Base-by-base conservation (phyloP, 2,797 vertebrate species). In the Takifugu ocellatus region DNA sequence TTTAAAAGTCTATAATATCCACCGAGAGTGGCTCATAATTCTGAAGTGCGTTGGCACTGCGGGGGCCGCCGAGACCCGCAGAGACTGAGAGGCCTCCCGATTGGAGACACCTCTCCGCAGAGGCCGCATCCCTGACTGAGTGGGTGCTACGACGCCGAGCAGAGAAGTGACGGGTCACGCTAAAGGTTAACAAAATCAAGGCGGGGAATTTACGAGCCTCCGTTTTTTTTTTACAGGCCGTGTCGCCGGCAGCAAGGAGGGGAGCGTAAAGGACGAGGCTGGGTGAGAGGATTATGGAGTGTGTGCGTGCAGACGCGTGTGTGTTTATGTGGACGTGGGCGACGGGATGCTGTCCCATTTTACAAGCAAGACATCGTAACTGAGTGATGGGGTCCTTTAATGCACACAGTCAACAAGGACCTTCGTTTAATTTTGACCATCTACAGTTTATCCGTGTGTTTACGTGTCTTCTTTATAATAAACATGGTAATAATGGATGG, bases 141-240 rank as follows among this genome's bases (percentile, higher is more conserved):
- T 85, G 86, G 82, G 84, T 84, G 86, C 83, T 63, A 83, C 76
- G 83, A 85, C 74, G 75, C 78, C 82, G 54, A 72, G 79, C 72
- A 52, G 78, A 81, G 76, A 88, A 80, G 87, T 84, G 85, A 65
- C 44, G 75, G 90, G 87, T 89, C 85, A 82, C 73, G n/a, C 81
- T 57, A 81, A 83, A 89, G 87, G 87, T 89, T 89, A 89, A 85
- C 78, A 85, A 88, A 91, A 90, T 88, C 80, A 87, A 81, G 83
- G 81, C 85, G 31, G 82, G 81, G 88, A 88, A 90, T 90, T 89
- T 90, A 90, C 84, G 83, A 87, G 71, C 75, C 68, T 63, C 63
- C 83, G 74, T 83, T 79, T 72, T 21, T 21, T 21, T 21, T 78
- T 77, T 77, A 77, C 77, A 27, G 70, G 81, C 71, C 36, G 79